Evolutionary conservation across 2,113 vertebrate genomes (phyloP).

Genomic region (Rallus limicola): DNA sequence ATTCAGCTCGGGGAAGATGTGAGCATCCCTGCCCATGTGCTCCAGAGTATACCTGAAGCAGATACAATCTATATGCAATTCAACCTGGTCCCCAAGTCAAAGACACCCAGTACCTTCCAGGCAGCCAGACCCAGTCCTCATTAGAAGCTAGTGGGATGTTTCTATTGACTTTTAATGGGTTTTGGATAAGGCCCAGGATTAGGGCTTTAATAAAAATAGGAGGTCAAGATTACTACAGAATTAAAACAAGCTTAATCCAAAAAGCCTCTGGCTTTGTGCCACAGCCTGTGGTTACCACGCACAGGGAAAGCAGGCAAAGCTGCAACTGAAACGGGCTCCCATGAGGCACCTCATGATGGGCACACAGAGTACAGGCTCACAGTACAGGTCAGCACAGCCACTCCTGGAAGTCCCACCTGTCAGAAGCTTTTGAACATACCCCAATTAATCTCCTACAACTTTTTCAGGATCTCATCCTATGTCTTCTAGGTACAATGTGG

Average conservation of each 20-base stretch:
- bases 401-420: rapidly evolving
- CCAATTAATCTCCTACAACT: not conserved
- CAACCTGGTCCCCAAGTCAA: not conserved
- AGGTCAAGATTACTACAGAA: constrained; percentile 35
- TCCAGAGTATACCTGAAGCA: not conserved
- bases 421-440: not conserved
- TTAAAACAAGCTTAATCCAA: constrained; percentile 62
- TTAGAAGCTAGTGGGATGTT: not conserved
- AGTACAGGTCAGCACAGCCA: rapidly evolving
- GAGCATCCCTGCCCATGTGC: rapidly evolving
- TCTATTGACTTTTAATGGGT: not conserved
- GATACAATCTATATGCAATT: not conserved
- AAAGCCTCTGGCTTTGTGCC: not conserved
- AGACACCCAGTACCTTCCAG: rapidly evolving
- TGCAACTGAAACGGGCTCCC: not conserved
- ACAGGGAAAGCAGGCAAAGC: not conserved
- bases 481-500: not conserved
- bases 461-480: not conserved
- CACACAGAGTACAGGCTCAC: not conserved
- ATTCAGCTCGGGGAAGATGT: rapidly evolving
- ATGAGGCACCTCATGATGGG: not conserved
- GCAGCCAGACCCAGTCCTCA: not conserved
- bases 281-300: rapidly evolving
- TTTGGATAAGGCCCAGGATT: not conserved
- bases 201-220: constrained; percentile 34